These are phyloP conservation scores for Euwallacea fornicatus DNA, from an alignment of 1,140 invertebrate genomes.

Conservation along the genomic window DNA sequence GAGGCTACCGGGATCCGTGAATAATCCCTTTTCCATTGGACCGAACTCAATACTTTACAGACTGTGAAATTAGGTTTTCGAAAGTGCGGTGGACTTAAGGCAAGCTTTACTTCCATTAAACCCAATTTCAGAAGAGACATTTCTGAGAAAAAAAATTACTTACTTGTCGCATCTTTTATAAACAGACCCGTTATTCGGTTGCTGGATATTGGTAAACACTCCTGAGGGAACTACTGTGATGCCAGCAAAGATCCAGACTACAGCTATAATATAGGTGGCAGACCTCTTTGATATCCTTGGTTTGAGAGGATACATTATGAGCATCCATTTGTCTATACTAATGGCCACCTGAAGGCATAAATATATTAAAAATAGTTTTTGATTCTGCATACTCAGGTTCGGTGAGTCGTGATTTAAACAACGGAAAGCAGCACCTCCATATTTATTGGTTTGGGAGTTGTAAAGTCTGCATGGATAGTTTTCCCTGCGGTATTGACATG, in stretches of 20 bases:
- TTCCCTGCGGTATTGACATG: too few relatives aligned
- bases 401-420: too few relatives aligned
- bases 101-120: background rate
- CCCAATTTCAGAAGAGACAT: background rate
- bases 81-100: too few relatives aligned
- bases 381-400: too few relatives aligned
- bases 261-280: conserved; percentile 67
- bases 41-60: too few relatives aligned
- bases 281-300: conserved; percentile 75
- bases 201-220: conserved; percentile 64
- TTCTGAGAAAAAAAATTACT: conserved; percentile 41
- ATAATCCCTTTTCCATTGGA: too few relatives aligned
- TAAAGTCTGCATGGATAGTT: too few relatives aligned
- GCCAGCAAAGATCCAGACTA: conserved; percentile 78
- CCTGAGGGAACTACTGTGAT: conserved; percentile 80
- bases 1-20: too few relatives aligned
- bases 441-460: too few relatives aligned
- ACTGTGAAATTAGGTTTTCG: too few relatives aligned
- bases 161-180: conserved; percentile 66
- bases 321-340: conserved; percentile 83
- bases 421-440: too few relatives aligned
- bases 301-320: conserved; percentile 83
- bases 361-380: background rate
- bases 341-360: conserved; percentile 63
- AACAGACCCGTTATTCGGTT: conserved; percentile 57